phyloP scores from a whole-genome alignment of 2,113 vertebrate genomes.

The Phyllostomus hastatus region DNA sequence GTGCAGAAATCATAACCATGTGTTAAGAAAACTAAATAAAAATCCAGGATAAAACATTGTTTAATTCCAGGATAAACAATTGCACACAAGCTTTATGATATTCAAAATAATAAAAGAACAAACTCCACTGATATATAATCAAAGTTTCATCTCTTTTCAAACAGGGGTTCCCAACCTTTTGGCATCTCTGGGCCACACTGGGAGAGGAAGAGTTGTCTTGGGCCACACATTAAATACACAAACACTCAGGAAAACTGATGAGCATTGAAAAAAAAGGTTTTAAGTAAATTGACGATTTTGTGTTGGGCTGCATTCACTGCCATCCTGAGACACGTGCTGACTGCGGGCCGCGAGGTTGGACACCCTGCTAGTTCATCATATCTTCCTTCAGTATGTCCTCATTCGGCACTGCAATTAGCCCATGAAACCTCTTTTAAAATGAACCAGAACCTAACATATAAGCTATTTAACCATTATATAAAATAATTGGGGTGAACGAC shows the following conservation, averaged over 20 bases:
- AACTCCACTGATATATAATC: not conserved
- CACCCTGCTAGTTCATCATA: not conserved
- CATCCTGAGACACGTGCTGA: too few species aligned
- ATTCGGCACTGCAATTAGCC: not conserved
- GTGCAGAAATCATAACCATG: not conserved
- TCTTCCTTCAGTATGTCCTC: not conserved
- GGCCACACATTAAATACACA: too few species aligned
- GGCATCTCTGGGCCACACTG: too few species aligned
- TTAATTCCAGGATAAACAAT: constrained; percentile 27
- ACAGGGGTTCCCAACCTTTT: too few species aligned
- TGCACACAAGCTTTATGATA: not conserved
- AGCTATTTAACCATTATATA: not conserved
- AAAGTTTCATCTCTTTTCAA: constrained; percentile 6
- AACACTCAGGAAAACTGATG: too few species aligned
- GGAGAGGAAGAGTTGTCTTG: too few species aligned
- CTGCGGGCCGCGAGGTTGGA: too few species aligned
- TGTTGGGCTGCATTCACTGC: too few species aligned
- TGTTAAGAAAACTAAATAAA: constrained; percentile 35
- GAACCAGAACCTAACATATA: not conserved
- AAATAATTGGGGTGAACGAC: not conserved
- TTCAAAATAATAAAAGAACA: constrained; percentile 44
- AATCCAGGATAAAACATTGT: not conserved
- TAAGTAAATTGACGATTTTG: too few species aligned
- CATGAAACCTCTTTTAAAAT: not conserved
- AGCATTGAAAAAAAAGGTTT: too few species aligned